These are phyloP conservation scores for Rhodeus uyekii DNA, from an alignment of 2,797 vertebrate species.

Conservation along the genomic window DNA sequence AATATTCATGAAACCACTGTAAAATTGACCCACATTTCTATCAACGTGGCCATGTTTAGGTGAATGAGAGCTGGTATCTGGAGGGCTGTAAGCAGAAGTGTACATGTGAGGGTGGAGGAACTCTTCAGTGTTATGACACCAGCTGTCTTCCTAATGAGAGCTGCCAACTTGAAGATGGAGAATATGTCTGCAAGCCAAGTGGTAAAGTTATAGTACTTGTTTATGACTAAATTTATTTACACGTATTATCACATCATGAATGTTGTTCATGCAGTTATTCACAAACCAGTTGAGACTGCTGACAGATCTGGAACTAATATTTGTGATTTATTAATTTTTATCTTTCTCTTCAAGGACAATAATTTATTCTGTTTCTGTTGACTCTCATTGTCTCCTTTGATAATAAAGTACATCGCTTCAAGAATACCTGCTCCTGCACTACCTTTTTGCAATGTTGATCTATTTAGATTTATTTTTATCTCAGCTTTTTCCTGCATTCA, in stretches of 20 bases:
- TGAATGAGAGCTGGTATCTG: slow-evolving; percentile 74
- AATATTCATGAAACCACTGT: neutral
- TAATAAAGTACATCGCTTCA: slow-evolving; percentile 80
- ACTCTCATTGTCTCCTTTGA: slow-evolving; percentile 89
- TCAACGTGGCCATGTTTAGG: slow-evolving; percentile 61
- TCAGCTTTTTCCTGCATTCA: neutral
- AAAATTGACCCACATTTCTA: neutral
- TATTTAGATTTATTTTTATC: neutral
- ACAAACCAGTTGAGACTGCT: neutral
- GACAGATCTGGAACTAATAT: neutral
- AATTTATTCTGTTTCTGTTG: slow-evolving; percentile 82
- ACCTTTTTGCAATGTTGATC: slow-evolving; percentile 50
- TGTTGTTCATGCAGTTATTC: neutral
- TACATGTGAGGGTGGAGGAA: slow-evolving; percentile 68
- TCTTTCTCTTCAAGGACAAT: slow-evolving; percentile 61
- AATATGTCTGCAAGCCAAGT: slow-evolving; percentile 74
- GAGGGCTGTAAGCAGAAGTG: slow-evolving; percentile 76
- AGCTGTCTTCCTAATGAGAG: slow-evolving; percentile 74
- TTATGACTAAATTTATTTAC: neutral
- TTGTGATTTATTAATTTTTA: neutral
- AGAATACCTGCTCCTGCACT: slow-evolving; percentile 88
- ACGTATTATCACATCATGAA: neutral
- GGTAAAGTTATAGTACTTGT: slow-evolving; percentile 61
- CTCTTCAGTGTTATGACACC: slow-evolving; percentile 70
- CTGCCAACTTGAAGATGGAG: slow-evolving; percentile 74